A percentile compares a stretch with the other conserved stretches of the same genome.
Evolutionary conservation across 2,888 invertebrate genomes (phyloP).

Genomic region (Byasa hedistus): DNA sequence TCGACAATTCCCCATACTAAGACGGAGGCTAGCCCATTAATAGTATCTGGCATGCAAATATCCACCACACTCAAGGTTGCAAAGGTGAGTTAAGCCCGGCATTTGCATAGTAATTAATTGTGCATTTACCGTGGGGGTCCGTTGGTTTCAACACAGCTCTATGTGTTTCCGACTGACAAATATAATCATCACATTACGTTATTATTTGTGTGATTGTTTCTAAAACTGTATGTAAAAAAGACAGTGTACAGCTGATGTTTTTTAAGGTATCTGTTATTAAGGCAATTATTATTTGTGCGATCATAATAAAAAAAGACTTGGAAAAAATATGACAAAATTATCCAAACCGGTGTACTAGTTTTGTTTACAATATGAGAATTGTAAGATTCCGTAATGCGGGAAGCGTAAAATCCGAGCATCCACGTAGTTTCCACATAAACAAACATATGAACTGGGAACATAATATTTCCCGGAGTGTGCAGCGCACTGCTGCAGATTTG

Average conservation of each 20-base stretch:
- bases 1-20: conserved; percentile 26
- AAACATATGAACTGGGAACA: conserved; percentile 12
- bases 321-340: no score
- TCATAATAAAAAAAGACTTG: no score
- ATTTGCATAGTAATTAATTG: conserved; percentile 32
- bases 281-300: no score
- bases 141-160: conserved; percentile 21
- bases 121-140: conserved; percentile 29
- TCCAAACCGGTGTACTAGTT: no score
- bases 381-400: not conserved
- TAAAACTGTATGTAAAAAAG: not conserved
- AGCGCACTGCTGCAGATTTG: conserved; percentile 18
- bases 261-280: no score
- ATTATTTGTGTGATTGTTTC: not conserved
- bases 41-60: conserved; percentile 31
- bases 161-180: conserved; percentile 8
- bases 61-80: conserved; percentile 31
- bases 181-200: conserved; percentile 13
- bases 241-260: no score
- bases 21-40: conserved; percentile 26
- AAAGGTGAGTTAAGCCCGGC: conserved; percentile 30
- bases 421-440: conserved; percentile 6
- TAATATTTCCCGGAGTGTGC: conserved; percentile 7
- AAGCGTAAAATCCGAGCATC: not conserved
- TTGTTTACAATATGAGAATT: not conserved